Evolutionary conservation across 2,888 invertebrate species (phyloP), one percentile per base, ranked within the genome.

Genomic region (Tachina grossa): DNA sequence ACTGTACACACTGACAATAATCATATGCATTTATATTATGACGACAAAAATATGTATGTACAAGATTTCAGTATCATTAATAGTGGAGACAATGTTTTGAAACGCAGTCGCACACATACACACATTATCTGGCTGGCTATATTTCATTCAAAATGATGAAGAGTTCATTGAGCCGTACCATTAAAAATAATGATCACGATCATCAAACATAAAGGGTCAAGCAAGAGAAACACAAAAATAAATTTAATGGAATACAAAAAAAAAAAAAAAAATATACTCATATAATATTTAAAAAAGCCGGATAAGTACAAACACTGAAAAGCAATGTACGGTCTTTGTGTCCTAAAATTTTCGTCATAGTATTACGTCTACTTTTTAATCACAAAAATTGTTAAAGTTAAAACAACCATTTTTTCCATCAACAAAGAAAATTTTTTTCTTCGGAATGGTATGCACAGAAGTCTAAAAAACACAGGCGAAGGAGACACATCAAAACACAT

Each of bases 141-240:
- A 39, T 13, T 11, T 47, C 43, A 69, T 71, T 10, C 9, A 19
- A 63, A 69, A 61, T 47, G 61, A 76, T 49, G 19, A 65, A 83
- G 47, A 85, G 82, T 85, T 82, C 85, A 85, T 75, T 85, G 75
- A 85, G 82, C 85, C 82, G 49, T 82, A 31, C 69, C 51, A 78
- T 85, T 68, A 78, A 71, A 49, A 49, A 11, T 76, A 31, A 57
- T 22, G 55, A 76, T 69, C 71, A 65, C 14, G 61, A 63, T 82
- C 69, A 63, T 65, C 31, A 63, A 41, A 63, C 16, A 45, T 41
- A 47, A 69, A n/a, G 14, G 31, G 31, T 6, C 31, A 72, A 2
- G 11, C 11, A 63, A 63, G 9, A 53, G 31, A 19, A 47, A 13
- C 39, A 31, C 16, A 43, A 31, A n/a, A 31, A 5, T 9, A 41